Evolutionary conservation across 2,888 invertebrate genomes (phyloP).

Genomic region (Pharmacophagus antenor): DNA sequence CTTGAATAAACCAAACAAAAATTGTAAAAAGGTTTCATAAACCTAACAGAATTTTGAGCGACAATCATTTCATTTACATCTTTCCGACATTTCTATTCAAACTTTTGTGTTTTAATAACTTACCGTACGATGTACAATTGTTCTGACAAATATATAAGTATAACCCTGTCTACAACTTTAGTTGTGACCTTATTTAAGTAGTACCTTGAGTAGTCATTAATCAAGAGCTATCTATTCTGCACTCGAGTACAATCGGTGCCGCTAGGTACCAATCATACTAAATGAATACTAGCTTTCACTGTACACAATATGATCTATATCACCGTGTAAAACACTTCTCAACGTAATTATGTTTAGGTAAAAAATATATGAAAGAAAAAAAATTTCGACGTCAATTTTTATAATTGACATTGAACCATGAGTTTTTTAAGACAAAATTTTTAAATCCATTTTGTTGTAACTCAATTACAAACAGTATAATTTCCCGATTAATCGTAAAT

Average conservation of each 20-base stretch:
- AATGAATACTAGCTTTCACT: slow-evolving; percentile 10
- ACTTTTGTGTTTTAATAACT: not conserved
- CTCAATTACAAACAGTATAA: too few species aligned
- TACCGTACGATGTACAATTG: not conserved
- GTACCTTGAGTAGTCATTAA: slow-evolving; percentile 13
- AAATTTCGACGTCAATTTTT: too few species aligned
- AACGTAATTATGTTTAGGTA: not conserved
- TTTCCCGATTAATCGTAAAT: too few species aligned
- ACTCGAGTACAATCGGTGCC: slow-evolving; percentile 19
- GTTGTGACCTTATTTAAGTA: slow-evolving; percentile 14
- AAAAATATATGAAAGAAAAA: not conserved
- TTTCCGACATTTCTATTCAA: too few species aligned
- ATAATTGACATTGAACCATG: too few species aligned
- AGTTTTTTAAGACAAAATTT: too few species aligned
- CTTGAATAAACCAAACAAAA: too few species aligned
- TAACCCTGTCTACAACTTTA: slow-evolving; percentile 1
- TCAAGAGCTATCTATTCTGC: slow-evolving; percentile 10
- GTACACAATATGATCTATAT: not conserved
- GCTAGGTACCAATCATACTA: slow-evolving; percentile 10
- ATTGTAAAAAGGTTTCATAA: too few species aligned
- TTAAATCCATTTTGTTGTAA: too few species aligned
- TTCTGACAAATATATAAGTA: not conserved
- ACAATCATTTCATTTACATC: too few species aligned
- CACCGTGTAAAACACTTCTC: not conserved
- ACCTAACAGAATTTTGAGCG: too few species aligned